Base-by-base conservation (phyloP, 2,797 vertebrate genomes). In the Onychomys torridus region DNA sequence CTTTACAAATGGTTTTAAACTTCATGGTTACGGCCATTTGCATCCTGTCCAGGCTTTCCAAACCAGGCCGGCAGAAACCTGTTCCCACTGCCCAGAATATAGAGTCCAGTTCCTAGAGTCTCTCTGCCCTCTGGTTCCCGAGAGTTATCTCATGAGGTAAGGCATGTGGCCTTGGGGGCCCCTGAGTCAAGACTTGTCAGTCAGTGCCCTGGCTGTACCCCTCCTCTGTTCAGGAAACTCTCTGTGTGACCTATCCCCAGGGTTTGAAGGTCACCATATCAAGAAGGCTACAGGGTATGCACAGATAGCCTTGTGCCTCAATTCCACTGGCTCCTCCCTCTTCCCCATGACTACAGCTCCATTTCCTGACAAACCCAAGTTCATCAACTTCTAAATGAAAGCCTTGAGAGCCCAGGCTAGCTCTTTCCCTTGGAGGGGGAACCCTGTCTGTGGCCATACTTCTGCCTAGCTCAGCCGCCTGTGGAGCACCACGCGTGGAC, bases 1-100 rank as follows among this genome's bases (percentile, higher is more conserved):
- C 67, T 92, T 84, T 43, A 55, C 92, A 89, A 76, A 96, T 77
- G 40, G 78, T 84, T 93, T 90, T 78, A 97, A 95, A 76, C 61
- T 63, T 61, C 1, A 5, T 25, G 73, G 95, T 71, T 78, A 63
- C 6, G 37, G 63, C 52, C 65, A 61, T 65, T 86, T 57, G 55
- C 75, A 85, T 67, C 83, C 85, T 46, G 40, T 55, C 21, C 10
- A 67, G 94, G 91, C 65, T 59, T 67, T 6, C 10, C 67, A 86
- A n/a, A 40, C 71, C 86, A 37, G 73, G 77, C 40, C 17, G 57
- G 85, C 40, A 69, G 94, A 89, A 83, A 92, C 2, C 4, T 0
- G 49, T 43, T 89, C 86, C n/a, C 63, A 29, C 21, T 57, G 52
- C 55, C 71, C 13, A 5, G 71, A n/a, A 91, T 10, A 8, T 27